A percentile compares a stretch with the other conserved stretches of the same genome.
Conservation (phyloP, 1,140 invertebrate genomes). For the Heliconius nattereri region DNA sequence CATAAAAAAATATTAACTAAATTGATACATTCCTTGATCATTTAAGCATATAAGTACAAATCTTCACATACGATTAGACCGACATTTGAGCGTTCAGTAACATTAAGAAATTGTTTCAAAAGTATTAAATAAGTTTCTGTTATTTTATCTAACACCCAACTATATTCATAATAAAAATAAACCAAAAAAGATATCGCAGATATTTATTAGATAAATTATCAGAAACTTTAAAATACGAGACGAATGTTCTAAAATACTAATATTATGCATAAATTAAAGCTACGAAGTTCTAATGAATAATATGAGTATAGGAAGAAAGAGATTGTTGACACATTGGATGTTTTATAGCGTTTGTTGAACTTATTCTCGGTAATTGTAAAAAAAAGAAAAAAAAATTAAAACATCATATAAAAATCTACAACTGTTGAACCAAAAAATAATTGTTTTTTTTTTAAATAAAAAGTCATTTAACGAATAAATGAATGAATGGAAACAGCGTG, state of each 20-base stretch:
- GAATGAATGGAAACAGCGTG: neutral
- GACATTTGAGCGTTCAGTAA: slow-evolving; percentile 28
- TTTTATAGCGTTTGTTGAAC: neutral
- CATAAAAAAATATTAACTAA: neutral
- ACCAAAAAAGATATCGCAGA: neutral
- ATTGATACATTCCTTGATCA: slow-evolving; percentile 10
- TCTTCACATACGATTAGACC: slow-evolving; percentile 22
- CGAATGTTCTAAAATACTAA: neutral
- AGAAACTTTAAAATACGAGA: neutral
- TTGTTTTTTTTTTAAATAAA: no score
- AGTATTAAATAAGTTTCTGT: neutral
- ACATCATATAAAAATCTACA: no score
- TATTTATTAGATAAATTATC: neutral
- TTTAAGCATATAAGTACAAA: slow-evolving; percentile 12
- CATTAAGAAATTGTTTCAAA: neutral
- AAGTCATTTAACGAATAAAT: neutral
- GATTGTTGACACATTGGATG: neutral
- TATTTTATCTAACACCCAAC: neutral
- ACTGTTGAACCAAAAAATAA: no score
- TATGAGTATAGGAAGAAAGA: neutral
- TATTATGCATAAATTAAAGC: slow-evolving; percentile 36
- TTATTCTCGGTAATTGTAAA: neutral
- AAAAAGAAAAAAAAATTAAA: no score
- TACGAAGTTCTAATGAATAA: slow-evolving; percentile 16
- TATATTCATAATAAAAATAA: neutral